A percentile compares a stretch with the other conserved stretches of the same genome.
Conservation (phyloP, 92 coral and sea anemone species). For the Phenganax subtilis region DNA sequence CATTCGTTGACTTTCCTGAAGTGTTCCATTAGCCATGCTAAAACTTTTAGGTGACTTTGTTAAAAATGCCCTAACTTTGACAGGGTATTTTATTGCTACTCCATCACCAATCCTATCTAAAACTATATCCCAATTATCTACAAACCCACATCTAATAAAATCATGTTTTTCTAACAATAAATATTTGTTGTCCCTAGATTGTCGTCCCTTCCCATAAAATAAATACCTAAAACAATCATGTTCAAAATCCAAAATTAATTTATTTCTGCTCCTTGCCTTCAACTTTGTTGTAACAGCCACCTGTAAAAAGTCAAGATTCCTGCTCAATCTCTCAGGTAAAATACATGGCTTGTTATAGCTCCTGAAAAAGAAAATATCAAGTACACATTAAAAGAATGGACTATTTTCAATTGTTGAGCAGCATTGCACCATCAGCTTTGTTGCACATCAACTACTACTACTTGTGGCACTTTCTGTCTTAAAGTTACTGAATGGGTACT, state of each 20-base stretch:
- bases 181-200: constrained; percentile 31
- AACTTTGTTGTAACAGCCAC: constrained; percentile 32
- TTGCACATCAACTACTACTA: constrained; percentile 9
- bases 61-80: constrained; percentile 41
- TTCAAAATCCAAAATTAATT: constrained; percentile 21
- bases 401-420: constrained; percentile 3
- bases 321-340: constrained; percentile 24
- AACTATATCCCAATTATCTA: constrained; percentile 46
- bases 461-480: no score
- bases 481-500: no score
- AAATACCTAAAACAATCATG: constrained; percentile 34
- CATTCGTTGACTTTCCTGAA: constrained; percentile 38
- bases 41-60: constrained; percentile 38
- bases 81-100: constrained; percentile 37
- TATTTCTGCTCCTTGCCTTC: constrained; percentile 1
- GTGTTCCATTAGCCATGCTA: constrained; percentile 16
- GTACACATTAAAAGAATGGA: no score
- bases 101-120: constrained; percentile 38
- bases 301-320: constrained; percentile 13
- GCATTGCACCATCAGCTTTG: not conserved
- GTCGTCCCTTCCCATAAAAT: constrained; percentile 38
- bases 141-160: constrained; percentile 24
- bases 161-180: constrained; percentile 29
- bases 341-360: constrained; percentile 32
- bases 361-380: constrained; percentile 17